These are phyloP conservation scores for Petroica traversi DNA, from an alignment of 2,113 vertebrate genomes.

Conservation along the genomic window DNA sequence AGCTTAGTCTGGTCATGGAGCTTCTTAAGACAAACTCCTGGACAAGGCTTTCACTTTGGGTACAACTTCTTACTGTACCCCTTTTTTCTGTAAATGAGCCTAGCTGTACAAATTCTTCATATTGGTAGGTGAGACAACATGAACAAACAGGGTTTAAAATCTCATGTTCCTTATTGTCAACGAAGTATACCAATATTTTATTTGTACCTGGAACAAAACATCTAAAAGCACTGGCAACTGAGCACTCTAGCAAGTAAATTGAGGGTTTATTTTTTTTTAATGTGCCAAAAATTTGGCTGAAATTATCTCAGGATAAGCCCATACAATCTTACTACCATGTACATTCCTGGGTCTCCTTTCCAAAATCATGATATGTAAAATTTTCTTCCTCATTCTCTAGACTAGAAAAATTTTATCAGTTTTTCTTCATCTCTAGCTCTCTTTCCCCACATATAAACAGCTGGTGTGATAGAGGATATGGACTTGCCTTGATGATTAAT, in stretches of 20 bases:
- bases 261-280: neutral
- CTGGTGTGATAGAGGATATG: neutral
- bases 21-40: neutral
- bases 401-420: neutral
- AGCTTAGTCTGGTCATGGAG: neutral
- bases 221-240: neutral
- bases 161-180: neutral
- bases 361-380: neutral
- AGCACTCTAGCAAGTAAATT: neutral
- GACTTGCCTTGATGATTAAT: neutral
- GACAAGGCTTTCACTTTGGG: neutral
- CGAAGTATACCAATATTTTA: neutral
- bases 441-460: neutral
- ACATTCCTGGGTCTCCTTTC: neutral
- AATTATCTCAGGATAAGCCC: neutral
- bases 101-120: neutral
- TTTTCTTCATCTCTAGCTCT: neutral
- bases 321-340: neutral
- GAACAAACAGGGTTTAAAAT: neutral
- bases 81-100: neutral
- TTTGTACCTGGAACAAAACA: neutral
- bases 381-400: neutral
- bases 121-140: neutral
- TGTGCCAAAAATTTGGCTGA: neutral
- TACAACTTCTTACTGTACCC: neutral